Evolutionary conservation across 2,888 invertebrate genomes (phyloP).

Genomic region (Nomada flava): DNA sequence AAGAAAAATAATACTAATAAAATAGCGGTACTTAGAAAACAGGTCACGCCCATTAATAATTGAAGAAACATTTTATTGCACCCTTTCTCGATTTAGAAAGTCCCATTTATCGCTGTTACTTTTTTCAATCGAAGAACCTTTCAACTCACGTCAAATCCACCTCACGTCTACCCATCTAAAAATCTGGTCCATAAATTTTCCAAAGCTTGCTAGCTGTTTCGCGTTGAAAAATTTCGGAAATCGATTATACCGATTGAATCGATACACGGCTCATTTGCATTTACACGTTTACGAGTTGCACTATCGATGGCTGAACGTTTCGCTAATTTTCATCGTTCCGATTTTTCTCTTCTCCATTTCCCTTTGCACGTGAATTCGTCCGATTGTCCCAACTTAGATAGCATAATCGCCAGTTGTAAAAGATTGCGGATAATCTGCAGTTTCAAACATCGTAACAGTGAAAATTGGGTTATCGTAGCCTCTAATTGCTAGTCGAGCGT

Average conservation of each 20-base stretch:
- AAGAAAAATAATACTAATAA: background rate
- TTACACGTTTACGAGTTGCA: constrained; percentile 10
- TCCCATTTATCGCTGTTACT: constrained; percentile 5
- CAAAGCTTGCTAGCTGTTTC: too few species aligned
- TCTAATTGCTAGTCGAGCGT: constrained; percentile 6
- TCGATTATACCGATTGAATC: too few species aligned
- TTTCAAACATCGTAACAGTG: constrained; percentile 3
- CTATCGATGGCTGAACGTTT: background rate
- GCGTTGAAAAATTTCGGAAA: too few species aligned
- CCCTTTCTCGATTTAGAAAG: constrained; percentile 1
- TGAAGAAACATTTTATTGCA: background rate
- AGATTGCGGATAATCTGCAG: constrained; percentile 9
- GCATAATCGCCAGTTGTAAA: constrained; percentile 22
- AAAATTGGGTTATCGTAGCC: constrained; percentile 19
- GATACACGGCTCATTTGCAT: constrained; percentile 13
- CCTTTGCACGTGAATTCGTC: constrained; percentile 18
- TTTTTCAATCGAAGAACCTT: constrained; percentile 19
- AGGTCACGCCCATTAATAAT: background rate
- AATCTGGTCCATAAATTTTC: too few species aligned
- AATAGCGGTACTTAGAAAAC: background rate
- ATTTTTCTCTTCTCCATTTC: background rate
- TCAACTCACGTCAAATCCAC: constrained; percentile 2
- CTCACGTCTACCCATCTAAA: constrained; percentile 1
- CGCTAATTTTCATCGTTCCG: background rate
- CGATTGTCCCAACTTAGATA: constrained; percentile 22